A percentile compares a stretch with the other conserved stretches of the same genome.
These are phyloP conservation scores for Camponotus floridanus DNA, from an alignment of 1,140 invertebrate genomes.

Conservation along the genomic window DNA sequence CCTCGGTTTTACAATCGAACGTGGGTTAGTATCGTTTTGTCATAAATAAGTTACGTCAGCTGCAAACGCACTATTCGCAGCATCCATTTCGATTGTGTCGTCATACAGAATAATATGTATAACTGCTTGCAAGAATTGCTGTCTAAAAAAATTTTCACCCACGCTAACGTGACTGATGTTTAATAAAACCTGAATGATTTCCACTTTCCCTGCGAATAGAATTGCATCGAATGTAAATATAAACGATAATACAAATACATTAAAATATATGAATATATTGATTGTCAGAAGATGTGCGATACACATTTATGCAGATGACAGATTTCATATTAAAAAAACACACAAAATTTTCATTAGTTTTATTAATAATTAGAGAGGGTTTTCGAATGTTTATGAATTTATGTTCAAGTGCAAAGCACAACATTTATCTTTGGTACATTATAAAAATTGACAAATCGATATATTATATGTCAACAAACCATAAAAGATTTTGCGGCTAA, in stretches of 20 bases:
- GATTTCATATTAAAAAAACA: background rate
- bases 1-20: conserved; percentile 18
- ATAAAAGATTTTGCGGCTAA: background rate
- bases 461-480: background rate
- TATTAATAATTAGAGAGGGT: background rate
- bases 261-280: too few species aligned
- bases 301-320: background rate
- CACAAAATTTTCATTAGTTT: background rate
- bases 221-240: too few species aligned
- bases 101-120: background rate
- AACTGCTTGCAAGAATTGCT: background rate
- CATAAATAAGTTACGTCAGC: conserved; percentile 40
- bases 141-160: background rate
- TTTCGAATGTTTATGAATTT: background rate
- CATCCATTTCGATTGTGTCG: conserved; percentile 9
- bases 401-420: background rate
- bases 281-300: background rate
- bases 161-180: too few species aligned
- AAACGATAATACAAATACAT: too few species aligned
- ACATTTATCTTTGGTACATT: background rate
- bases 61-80: conserved; percentile 1
- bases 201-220: too few species aligned
- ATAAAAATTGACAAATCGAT: background rate
- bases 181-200: too few species aligned
- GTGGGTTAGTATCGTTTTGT: conserved; percentile 19